Conservation (phyloP, 2,888 invertebrate genomes). For the Tipula unca region DNA sequence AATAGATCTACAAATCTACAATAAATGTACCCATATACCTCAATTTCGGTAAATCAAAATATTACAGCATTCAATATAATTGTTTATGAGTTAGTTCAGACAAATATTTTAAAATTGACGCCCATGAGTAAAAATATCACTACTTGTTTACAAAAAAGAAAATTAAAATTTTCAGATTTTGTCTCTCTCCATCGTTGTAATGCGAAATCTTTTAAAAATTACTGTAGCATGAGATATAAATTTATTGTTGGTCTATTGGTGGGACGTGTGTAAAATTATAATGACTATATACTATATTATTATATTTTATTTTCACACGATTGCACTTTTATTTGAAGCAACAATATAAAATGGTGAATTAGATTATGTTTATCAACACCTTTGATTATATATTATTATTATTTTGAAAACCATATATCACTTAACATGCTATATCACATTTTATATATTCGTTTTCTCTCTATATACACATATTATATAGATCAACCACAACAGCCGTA, state of each 20-base stretch:
- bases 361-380: background rate
- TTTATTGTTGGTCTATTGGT: background rate
- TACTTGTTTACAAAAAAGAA: no score
- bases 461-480: slow-evolving; percentile 26
- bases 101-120: no score
- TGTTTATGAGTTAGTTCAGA: no score
- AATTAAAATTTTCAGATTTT: background rate
- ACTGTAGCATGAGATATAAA: background rate
- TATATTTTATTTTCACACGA: slow-evolving; percentile 30
- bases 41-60: no score
- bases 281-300: background rate
- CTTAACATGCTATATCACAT: background rate
- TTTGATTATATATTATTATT: background rate
- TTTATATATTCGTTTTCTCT: background rate
- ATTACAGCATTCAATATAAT: no score
- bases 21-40: no score
- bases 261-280: background rate
- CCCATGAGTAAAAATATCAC: no score
- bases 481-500: slow-evolving; percentile 37
- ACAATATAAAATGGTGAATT: slow-evolving; percentile 24
- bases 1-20: no score
- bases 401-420: background rate
- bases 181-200: background rate
- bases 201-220: background rate
- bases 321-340: slow-evolving; percentile 30